These are phyloP conservation scores for Passer montanus DNA, from an alignment of 2,113 vertebrate species.

Conservation along the genomic window DNA sequence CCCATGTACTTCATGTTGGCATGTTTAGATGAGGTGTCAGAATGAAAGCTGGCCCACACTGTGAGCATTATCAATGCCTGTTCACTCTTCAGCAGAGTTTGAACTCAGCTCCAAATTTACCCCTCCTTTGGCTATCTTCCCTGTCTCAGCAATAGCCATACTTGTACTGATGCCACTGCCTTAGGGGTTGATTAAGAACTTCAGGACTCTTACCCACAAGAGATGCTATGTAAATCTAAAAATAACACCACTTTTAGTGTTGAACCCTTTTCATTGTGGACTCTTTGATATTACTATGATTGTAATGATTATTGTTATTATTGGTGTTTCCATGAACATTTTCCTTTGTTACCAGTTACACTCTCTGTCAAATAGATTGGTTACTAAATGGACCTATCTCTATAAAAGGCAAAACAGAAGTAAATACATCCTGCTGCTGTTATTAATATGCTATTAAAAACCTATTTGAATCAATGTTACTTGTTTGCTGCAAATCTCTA, in stretches of 20 bases:
- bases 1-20: neutral
- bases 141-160: neutral
- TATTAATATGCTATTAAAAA: slow-evolving; percentile 34
- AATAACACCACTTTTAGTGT: neutral
- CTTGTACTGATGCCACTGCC: neutral
- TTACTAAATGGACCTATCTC: slow-evolving; percentile 12
- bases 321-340: neutral
- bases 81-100: neutral
- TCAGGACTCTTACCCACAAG: neutral
- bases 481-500: neutral
- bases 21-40: neutral
- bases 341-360: slow-evolving; percentile 1
- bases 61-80: neutral
- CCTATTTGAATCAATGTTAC: neutral
- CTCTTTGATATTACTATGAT: neutral
- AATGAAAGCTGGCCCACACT: neutral
- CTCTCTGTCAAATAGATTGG: slow-evolving; percentile 12
- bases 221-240: neutral
- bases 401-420: neutral
- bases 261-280: neutral
- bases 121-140: neutral
- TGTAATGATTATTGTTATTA: neutral
- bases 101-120: neutral
- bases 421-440: neutral
- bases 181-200: neutral